Evolutionary conservation across 1,140 invertebrate genomes (phyloP).

Genomic region (Saccostrea glomerata): DNA sequence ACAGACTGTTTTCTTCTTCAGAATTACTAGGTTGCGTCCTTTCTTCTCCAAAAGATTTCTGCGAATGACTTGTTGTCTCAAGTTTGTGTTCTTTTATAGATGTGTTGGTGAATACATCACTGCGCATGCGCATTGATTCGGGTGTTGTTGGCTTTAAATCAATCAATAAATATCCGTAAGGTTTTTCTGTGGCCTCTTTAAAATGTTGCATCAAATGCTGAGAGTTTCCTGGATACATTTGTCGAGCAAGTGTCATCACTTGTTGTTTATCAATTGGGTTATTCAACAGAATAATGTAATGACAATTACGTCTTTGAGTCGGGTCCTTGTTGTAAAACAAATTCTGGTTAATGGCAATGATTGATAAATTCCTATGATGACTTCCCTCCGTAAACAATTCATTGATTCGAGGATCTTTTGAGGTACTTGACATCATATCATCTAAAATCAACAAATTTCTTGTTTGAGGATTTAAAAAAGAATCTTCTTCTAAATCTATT

Average conservation of each 20-base stretch:
- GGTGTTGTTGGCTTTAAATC: conserved; percentile 2
- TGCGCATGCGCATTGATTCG: conserved; percentile 12
- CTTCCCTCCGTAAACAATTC: conserved; percentile 49
- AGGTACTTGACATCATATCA: too few species aligned
- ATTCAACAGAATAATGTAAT: conserved; percentile 55
- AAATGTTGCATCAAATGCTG: too few species aligned
- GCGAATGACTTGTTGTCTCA: too few species aligned
- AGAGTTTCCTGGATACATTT: too few species aligned
- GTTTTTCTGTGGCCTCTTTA: too few species aligned
- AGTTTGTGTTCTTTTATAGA: too few species aligned
- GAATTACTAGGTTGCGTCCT: too few species aligned
- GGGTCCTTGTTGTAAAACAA: too few species aligned
- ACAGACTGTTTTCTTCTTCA: background rate
- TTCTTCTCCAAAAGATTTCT: too few species aligned
- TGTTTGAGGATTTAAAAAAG: conserved; percentile 36
- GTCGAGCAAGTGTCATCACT: conserved; percentile 37
- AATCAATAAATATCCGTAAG: too few species aligned
- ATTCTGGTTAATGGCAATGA: background rate
- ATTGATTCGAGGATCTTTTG: conserved; percentile 37
- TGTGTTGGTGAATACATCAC: background rate
- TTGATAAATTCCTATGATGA: conserved; percentile 43
- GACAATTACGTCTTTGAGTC: conserved; percentile 15
- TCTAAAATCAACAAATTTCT: conserved; percentile 37
- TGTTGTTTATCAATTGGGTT: conserved; percentile 49
- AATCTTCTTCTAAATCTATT: conserved; percentile 35